These are phyloP conservation scores for Naja naja DNA, from an alignment of 2,113 vertebrate species.

Conservation along the genomic window DNA sequence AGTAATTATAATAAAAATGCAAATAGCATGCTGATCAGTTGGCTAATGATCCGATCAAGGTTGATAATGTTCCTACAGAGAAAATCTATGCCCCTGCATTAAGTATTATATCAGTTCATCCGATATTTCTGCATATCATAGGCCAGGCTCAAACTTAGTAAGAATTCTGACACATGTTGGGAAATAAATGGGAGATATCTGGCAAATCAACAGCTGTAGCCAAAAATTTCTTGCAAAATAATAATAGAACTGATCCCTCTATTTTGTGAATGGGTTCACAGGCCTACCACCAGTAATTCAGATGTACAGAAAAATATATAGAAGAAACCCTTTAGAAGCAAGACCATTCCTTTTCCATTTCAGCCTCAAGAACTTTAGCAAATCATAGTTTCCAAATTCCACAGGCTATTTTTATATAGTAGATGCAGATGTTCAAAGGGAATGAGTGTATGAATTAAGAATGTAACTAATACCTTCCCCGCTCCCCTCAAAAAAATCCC, in stretches of 20 bases:
- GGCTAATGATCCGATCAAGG: not conserved
- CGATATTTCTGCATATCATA: not conserved
- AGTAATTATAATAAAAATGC: not conserved
- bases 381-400: slow-evolving; percentile 2
- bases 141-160: not conserved
- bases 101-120: not conserved
- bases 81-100: not conserved
- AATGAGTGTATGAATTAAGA: slow-evolving; percentile 31
- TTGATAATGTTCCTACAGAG: not conserved
- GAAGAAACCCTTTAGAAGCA: not conserved
- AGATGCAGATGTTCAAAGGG: slow-evolving; percentile 25
- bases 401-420: slow-evolving; percentile 7
- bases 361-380: not conserved
- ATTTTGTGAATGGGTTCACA: not conserved
- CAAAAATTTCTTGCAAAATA: not conserved
- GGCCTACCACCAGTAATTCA: not conserved
- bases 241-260: not conserved
- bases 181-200: not conserved
- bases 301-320: not conserved
- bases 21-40: not conserved
- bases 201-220: not conserved
- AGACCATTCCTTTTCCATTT: not conserved
- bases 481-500: not conserved
- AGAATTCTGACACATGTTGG: not conserved
- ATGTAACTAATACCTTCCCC: slow-evolving; percentile 33